Evolutionary conservation across 2,888 invertebrate genomes (phyloP).

Genomic region (Brassicogethes aeneus): DNA sequence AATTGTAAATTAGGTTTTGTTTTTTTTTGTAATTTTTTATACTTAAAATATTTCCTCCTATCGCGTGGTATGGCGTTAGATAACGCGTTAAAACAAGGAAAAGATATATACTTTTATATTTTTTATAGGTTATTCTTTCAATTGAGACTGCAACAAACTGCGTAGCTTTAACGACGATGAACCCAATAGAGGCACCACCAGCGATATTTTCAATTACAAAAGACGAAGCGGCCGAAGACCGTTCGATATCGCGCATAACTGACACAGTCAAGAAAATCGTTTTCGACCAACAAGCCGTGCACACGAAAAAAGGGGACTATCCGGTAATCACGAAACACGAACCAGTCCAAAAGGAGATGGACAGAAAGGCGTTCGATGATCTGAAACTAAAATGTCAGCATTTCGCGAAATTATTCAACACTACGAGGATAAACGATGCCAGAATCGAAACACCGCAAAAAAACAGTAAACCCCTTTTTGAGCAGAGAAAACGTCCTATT

Average conservation of each 20-base stretch:
- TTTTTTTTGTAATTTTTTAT: too few species aligned
- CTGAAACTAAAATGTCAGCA: conserved; percentile 30
- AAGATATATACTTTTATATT: too few species aligned
- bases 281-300: conserved; percentile 19
- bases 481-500: conserved; percentile 9
- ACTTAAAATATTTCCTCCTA: too few species aligned
- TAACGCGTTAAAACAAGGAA: too few species aligned
- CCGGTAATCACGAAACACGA: conserved; percentile 20
- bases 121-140: too few species aligned
- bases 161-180: neutral
- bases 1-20: neutral
- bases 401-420: conserved; percentile 17
- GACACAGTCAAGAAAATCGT: conserved; percentile 34
- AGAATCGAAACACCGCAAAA: neutral
- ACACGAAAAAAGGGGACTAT: conserved; percentile 16
- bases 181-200: neutral
- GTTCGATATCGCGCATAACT: conserved; percentile 26
- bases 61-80: too few species aligned
- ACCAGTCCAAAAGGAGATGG: conserved; percentile 12
- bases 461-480: neutral
- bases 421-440: neutral
- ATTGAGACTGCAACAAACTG: too few species aligned
- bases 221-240: neutral
- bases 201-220: too few species aligned
- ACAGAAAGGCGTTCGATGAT: conserved; percentile 24